Conservation (phyloP, 2,797 vertebrate species). For the Oophaga sylvatica region DNA sequence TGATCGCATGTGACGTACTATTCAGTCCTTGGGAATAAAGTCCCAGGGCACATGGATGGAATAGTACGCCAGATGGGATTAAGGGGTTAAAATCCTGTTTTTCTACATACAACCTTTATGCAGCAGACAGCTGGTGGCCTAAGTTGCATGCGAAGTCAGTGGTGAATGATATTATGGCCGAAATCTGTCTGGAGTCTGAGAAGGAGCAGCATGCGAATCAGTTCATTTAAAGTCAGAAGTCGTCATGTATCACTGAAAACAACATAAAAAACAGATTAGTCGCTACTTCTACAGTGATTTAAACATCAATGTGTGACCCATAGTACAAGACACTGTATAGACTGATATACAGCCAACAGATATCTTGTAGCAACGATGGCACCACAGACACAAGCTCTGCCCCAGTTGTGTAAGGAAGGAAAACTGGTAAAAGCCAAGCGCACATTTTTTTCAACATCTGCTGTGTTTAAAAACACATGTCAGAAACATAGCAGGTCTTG, state of each 20-base stretch:
- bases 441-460: slow-evolving; percentile 64
- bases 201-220: not conserved
- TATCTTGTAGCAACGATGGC: not conserved
- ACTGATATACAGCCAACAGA: not conserved
- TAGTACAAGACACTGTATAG: too few species aligned
- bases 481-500: slow-evolving; percentile 42
- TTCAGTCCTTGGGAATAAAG: too few species aligned
- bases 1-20: too few species aligned
- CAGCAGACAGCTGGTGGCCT: too few species aligned
- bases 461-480: slow-evolving; percentile 62
- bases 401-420: slow-evolving; percentile 60
- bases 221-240: not conserved
- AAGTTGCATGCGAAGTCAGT: not conserved
- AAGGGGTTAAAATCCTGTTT: too few species aligned
- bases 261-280: not conserved
- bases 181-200: not conserved
- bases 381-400: slow-evolving; percentile 55
- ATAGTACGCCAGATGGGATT: too few species aligned
- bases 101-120: too few species aligned
- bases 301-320: too few species aligned
- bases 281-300: too few species aligned
- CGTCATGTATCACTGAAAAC: not conserved
- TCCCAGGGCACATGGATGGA: too few species aligned
- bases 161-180: not conserved
- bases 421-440: slow-evolving; percentile 41